Evolutionary conservation across 2,797 vertebrate species (phyloP), one percentile per base, ranked within the genome.

Genomic region (Amphiprion clarkii): DNA sequence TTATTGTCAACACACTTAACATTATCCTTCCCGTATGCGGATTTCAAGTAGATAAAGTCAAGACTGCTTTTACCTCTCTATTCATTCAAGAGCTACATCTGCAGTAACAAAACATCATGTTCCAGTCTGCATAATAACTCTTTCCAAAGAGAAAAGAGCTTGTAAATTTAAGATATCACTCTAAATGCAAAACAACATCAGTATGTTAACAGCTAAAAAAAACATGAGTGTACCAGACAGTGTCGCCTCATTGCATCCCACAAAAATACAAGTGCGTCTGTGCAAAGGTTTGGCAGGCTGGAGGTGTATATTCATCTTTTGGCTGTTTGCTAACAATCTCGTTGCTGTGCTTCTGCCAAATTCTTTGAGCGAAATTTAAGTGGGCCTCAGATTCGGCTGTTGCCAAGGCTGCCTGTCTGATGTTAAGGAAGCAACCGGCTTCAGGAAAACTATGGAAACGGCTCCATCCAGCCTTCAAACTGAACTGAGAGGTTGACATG

Each of bases 271-370:
- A 84, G 62, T 71, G 87, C 73, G 78, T 81, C 57, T 14, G 81
- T 86, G 86, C 62, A 84, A 85, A 88, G 76, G 72, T 81, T 90
- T 90, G 89, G 87, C 87, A 88, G 73, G 70, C 66, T 6, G 21
- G 49, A 81, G 72, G 57, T 75, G 74, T 77, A 83, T 87, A 83
- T 87, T 91, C 87, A 79, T 89, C 71, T 82, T 84, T 83, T 83
- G 81, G 79, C 78, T 69, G 77, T 84, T 87, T 81, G 65, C 67
- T 63, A 63, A 81, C 76, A 84, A 83, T 77, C 84, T 76, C 85
- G 62, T 67, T 74, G 79, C 61, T 27, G 13, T 67, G 54, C 23
- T 44, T 67, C 69, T 87, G 87, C 89, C 88, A 91, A 78, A 84
- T 42, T 84, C 63, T 85, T 83, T 75, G 71, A 65, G 81, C 75